Evolutionary conservation across 2,113 vertebrate genomes (phyloP), one percentile per base, ranked within the genome.

Genomic region (Anguilla japonica): DNA sequence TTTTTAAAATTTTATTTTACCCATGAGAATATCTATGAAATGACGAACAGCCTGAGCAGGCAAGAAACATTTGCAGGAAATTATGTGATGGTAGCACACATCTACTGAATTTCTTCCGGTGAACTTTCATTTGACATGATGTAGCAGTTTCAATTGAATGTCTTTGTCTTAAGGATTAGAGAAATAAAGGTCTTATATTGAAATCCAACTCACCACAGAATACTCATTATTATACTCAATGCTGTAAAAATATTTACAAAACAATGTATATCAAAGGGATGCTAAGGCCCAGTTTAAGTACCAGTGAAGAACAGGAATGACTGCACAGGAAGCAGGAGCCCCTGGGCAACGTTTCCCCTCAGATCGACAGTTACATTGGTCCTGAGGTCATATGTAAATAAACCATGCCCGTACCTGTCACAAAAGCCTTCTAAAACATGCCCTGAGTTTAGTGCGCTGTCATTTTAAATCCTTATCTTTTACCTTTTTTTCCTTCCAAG

Each of bases 371-470:
- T 13, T 75, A 34, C n/a, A 34, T 75, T 75, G 7, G 71, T 71
- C 63, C 63, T 71, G 22, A 71, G 63, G 63, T 75, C 71, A 75
- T 75, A 75, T 75, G 71, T 75, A 34, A 34, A 75, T 22, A 34
- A 75, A 29, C 71, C 71, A 75, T 75, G 71, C n/a, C 71, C n/a
- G 34, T 13, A 75, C 71, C 71, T 75, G 71, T 75, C 71, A 75
- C 26, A 34, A 5, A 34, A 75, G 11, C 71, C 71, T 13, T 75
- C 71, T 34, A 34, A 75, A 75, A 29, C 71, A n/a, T 75, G 71
- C 26, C 71, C 71, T 34, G 71, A 34, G n/a, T 13, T n/a, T 75
- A 34, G 26, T 34, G 11, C n/a, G 26, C 71, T 75, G 71, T 34
- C n/a, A 34, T 75, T 75, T 34, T 75, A n/a, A 34, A 22, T 29